These are phyloP conservation scores for Psilopsiagon aymara DNA, from an alignment of 2,113 vertebrate genomes.

Conservation along the genomic window DNA sequence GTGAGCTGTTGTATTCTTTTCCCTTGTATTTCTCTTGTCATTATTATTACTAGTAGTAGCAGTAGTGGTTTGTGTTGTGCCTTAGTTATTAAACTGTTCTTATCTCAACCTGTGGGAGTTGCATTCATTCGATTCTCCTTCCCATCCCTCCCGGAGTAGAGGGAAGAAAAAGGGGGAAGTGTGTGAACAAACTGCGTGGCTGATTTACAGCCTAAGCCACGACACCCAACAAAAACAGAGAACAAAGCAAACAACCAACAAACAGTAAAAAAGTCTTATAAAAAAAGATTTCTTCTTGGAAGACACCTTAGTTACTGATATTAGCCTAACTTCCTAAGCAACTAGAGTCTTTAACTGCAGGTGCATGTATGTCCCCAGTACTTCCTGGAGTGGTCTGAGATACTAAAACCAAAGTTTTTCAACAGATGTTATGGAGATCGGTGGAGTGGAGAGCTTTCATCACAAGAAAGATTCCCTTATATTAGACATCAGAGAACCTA, in stretches of 20 bases:
- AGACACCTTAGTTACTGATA: background rate
- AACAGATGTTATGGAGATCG: background rate
- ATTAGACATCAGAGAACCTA: background rate
- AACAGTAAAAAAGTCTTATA: background rate
- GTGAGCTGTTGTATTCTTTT: too few species aligned
- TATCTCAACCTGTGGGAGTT: too few species aligned
- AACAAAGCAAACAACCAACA: background rate
- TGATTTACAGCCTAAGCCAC: too few species aligned
- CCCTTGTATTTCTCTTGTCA: too few species aligned
- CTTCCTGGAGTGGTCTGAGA: background rate
- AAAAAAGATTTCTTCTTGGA: background rate
- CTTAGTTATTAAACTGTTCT: too few species aligned
- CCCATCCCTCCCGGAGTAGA: too few species aligned
- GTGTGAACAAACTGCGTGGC: too few species aligned
- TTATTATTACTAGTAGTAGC: too few species aligned
- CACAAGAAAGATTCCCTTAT: background rate
- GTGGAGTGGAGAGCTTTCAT: background rate
- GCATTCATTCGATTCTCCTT: too few species aligned
- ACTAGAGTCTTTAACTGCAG: background rate
- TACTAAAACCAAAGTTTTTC: background rate
- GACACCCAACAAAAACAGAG: background rate
- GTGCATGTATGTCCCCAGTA: accelerated
- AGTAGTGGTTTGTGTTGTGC: too few species aligned
- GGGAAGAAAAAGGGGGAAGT: too few species aligned
- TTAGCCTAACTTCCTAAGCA: background rate